Percentiles rank a stretch among this genome's conserved stretches.
These are phyloP conservation scores for Bradysia coprophila DNA, from an alignment of 1,140 invertebrate genomes.

Conservation along the genomic window DNA sequence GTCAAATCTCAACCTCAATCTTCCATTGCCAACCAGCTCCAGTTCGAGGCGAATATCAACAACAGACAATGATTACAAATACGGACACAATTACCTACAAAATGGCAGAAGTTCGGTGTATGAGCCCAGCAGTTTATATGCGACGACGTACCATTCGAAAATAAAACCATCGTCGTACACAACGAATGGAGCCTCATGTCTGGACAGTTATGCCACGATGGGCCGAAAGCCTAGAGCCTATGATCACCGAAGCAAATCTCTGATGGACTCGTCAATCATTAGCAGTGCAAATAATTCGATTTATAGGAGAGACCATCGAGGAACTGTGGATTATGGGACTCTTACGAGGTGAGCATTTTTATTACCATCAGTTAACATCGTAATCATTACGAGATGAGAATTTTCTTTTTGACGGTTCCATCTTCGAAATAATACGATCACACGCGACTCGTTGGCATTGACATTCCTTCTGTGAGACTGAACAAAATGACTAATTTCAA, in stretches of 20 bases:
- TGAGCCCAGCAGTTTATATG: slow-evolving; percentile 6
- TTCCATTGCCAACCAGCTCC: slow-evolving; percentile 15
- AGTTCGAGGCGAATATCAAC: slow-evolving; percentile 9
- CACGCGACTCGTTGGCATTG: neutral
- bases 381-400: neutral
- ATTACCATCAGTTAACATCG: neutral
- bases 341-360: slow-evolving; percentile 14
- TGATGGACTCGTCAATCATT: neutral
- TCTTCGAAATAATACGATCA: neutral
- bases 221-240: slow-evolving; percentile 15
- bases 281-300: neutral
- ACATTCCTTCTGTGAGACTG: too few species aligned
- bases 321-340: neutral
- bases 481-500: too few species aligned
- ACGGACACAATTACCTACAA: slow-evolving; percentile 1
- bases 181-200: slow-evolving; percentile 9
- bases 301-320: slow-evolving; percentile 1
- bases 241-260: slow-evolving; percentile 20
- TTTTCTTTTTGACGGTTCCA: neutral
- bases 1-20: slow-evolving; percentile 13
- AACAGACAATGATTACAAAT: slow-evolving; percentile 11
- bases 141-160: slow-evolving; percentile 21
- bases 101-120: neutral
- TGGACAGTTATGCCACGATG: slow-evolving; percentile 20
- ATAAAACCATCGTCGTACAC: slow-evolving; percentile 20